A percentile compares a stretch with the other conserved stretches of the same genome.
Conservation (phyloP, 2,797 vertebrate species). For the Carcharodon carcharias region DNA sequence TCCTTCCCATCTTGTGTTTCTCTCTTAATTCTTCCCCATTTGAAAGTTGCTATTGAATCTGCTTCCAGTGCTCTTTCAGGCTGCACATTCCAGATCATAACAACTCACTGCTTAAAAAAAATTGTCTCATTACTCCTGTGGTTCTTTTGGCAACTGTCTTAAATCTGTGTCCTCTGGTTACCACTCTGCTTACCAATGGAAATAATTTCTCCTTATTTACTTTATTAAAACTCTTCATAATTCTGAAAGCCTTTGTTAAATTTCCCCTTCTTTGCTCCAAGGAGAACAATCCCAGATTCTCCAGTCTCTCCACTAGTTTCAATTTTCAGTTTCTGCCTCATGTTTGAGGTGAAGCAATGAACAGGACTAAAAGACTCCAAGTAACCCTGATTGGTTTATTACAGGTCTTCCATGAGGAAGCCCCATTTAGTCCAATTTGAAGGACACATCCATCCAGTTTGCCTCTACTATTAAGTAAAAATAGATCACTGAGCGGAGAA, state of each 20-base stretch:
- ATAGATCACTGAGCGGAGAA: not conserved
- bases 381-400: not conserved
- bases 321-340: not conserved
- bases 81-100: not conserved
- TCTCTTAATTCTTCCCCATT: not conserved
- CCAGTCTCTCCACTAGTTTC: not conserved
- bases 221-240: not conserved
- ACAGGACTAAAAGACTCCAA: not conserved
- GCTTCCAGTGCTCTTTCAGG: not conserved
- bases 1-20: not conserved
- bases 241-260: not conserved
- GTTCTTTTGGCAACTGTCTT: not conserved
- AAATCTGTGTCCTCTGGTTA: not conserved
- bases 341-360: not conserved
- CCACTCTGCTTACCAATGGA: no score
- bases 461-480: not conserved
- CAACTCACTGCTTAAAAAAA: not conserved
- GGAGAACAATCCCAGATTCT: not conserved
- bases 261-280: not conserved
- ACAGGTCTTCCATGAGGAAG: not conserved
- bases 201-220: not conserved
- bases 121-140: not conserved
- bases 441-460: not conserved
- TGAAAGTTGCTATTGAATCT: not conserved
- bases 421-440: no score